Percentiles rank a stretch among this genome's conserved stretches.
Conservation (phyloP, 1,140 invertebrate species). For the Drosophila asahinai region DNA sequence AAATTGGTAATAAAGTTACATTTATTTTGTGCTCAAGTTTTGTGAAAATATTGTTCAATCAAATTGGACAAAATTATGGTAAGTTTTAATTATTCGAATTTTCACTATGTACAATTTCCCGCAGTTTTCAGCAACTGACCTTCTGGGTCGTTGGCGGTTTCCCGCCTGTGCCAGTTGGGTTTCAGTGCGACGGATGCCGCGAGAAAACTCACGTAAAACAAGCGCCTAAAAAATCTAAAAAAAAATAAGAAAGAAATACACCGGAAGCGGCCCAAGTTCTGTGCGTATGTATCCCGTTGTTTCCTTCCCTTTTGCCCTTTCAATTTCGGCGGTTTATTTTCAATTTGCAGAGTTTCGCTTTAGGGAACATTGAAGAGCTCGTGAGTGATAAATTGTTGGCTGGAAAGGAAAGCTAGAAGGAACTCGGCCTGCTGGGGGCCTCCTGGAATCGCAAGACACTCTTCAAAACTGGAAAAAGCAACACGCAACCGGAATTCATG, state of each 20-base stretch:
- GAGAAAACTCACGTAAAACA: neutral
- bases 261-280: neutral
- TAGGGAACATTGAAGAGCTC: too few species aligned
- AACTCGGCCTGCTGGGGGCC: too few species aligned
- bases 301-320: neutral
- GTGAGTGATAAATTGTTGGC: too few species aligned
- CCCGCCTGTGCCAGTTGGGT: neutral
- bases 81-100: neutral
- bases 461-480: too few species aligned
- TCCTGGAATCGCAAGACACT: too few species aligned
- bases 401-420: too few species aligned
- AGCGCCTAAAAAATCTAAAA: neutral
- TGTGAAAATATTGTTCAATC: neutral
- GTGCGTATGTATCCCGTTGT: neutral
- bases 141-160: neutral
- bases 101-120: too few species aligned
- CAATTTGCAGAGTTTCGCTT: neutral
- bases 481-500: too few species aligned
- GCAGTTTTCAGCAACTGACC: neutral
- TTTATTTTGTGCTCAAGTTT: neutral
- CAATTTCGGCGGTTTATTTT: neutral
- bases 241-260: neutral
- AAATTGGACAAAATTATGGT: neutral
- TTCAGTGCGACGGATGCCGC: neutral
- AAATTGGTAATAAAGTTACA: neutral